Percentiles rank a stretch among this genome's conserved stretches.
These are phyloP conservation scores for Conus ventricosus DNA, from an alignment of 1,140 invertebrate genomes.

Conservation along the genomic window DNA sequence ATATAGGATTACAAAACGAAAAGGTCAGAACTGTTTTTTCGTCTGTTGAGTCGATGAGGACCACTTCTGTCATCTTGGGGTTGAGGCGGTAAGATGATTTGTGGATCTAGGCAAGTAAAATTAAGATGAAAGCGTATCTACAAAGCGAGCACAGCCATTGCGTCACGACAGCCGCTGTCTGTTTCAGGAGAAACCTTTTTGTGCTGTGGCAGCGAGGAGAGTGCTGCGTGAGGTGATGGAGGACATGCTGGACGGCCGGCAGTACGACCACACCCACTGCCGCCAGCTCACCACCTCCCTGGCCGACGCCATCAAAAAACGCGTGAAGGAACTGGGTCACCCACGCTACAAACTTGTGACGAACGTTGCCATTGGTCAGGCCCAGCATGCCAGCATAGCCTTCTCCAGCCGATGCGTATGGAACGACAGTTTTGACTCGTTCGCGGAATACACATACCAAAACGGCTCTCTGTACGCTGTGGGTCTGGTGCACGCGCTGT, in stretches of 20 bases:
- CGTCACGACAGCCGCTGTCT: no score
- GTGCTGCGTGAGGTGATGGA: slow-evolving; percentile 49
- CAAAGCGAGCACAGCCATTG: no score
- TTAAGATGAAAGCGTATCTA: no score
- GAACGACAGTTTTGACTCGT: slow-evolving; percentile 59
- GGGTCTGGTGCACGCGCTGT: slow-evolving; percentile 61
- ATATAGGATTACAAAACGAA: no score
- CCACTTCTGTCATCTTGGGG: no score
- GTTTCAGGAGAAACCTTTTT: slow-evolving; percentile 38
- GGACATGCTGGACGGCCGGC: slow-evolving; percentile 37
- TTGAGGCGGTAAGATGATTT: no score
- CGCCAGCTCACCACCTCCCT: slow-evolving; percentile 44
- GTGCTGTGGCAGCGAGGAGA: slow-evolving; percentile 22
- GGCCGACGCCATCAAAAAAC: slow-evolving; percentile 53
- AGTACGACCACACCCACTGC: slow-evolving; percentile 45
- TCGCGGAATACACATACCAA: slow-evolving; percentile 56
- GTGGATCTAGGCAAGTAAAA: no score
- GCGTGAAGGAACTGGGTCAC: slow-evolving; percentile 54
- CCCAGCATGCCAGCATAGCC: slow-evolving; percentile 47
- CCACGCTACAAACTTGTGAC: slow-evolving; percentile 60
- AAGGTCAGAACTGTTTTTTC: no score
- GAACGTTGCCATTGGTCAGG: slow-evolving; percentile 57
- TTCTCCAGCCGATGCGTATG: slow-evolving; percentile 64
- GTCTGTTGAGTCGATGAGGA: no score
- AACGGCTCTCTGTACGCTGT: slow-evolving; percentile 57